Evolutionary conservation across 2,797 vertebrate genomes (phyloP), one percentile per base, ranked within the genome.

Genomic region (Amblyraja radiata): DNA sequence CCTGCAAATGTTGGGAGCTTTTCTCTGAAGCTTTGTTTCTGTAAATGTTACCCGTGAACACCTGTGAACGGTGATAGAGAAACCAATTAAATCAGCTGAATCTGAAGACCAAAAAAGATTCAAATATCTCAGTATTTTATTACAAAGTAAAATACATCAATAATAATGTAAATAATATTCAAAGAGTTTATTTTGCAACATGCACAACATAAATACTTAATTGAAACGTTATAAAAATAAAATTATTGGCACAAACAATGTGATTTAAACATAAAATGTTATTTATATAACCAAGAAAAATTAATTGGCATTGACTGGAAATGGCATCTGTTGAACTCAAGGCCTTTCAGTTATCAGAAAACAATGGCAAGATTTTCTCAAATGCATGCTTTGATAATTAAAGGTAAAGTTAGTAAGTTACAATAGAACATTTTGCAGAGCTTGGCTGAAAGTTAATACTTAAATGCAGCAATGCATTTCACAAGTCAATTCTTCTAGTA

Each of bases 231-330:
- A 93, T 94, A 94, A 95, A 95, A 95, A 94, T 78, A 93, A 94
- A 94, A 95, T 94, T 93, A 93, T 65, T 92, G 95, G 94, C 96
- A 97, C 97, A 97, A 97, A 97, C 96, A 96, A 97, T 96, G 96
- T 93, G 93, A 94, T 95, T 96, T 94, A 39, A 71, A 92, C 46
- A 25, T 86, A 92, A 91, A 74, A 32, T 61, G 54, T 58, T 84
- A 88, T 68, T 88, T 68, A 68, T 21, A 68, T 65, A 88, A 88
- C 84, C 63, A 36, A 46, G 68, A 74, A 92, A 76, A 58, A 21
- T 16, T 71, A 21, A 92, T 92, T 92, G 74, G 25, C 90, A 92
- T 71, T 71, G n/a, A 23, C 88, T 76, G 39, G 4, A 93, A 77
- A 95, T 96, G 96, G 96, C 96, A 96, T 96, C 96, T 96, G 63